Evolutionary conservation across 2,888 invertebrate genomes (phyloP).

Genomic region (Eulithis prunata): DNA sequence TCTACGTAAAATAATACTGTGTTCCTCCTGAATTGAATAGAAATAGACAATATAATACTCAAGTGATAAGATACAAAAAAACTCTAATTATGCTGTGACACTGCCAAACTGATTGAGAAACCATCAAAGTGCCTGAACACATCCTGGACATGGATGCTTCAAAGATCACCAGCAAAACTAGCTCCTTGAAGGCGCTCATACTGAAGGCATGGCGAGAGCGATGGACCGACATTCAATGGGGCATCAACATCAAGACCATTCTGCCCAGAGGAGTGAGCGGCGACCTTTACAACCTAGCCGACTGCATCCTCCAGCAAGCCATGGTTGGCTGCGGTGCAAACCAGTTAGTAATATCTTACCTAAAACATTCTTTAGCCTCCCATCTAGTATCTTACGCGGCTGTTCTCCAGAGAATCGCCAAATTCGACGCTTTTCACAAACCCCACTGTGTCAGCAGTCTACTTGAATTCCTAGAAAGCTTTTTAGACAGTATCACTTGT

Average conservation of each 20-base stretch:
- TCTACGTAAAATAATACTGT: too few relatives aligned
- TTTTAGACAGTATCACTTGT: constrained; percentile 85
- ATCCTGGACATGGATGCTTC: constrained; percentile 86
- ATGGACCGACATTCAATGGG: constrained; percentile 98
- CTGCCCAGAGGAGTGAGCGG: constrained; percentile 95
- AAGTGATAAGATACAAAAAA: background rate
- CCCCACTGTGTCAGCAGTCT: constrained; percentile 94
- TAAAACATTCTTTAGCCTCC: constrained; percentile 95
- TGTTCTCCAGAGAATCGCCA: constrained; percentile 93
- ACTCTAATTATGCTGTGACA: background rate
- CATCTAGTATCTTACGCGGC: constrained; percentile 96
- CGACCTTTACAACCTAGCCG: constrained; percentile 96
- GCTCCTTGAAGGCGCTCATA: constrained; percentile 90
- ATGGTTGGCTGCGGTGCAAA: constrained; percentile 97
- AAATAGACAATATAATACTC: too few relatives aligned
- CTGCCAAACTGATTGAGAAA: constrained; percentile 1
- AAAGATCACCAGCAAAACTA: constrained; percentile 93
- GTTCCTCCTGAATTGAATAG: too few relatives aligned
- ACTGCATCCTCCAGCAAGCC: constrained; percentile 97
- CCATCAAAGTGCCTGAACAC: constrained; percentile 5
- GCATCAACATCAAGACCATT: constrained; percentile 97
- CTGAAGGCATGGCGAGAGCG: constrained; percentile 97
- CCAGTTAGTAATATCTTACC: constrained; percentile 94
- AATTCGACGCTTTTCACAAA: constrained; percentile 94
- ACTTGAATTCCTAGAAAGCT: constrained; percentile 92